Conservation (phyloP, 2,797 vertebrate genomes). For the Rhincodon typus region DNA sequence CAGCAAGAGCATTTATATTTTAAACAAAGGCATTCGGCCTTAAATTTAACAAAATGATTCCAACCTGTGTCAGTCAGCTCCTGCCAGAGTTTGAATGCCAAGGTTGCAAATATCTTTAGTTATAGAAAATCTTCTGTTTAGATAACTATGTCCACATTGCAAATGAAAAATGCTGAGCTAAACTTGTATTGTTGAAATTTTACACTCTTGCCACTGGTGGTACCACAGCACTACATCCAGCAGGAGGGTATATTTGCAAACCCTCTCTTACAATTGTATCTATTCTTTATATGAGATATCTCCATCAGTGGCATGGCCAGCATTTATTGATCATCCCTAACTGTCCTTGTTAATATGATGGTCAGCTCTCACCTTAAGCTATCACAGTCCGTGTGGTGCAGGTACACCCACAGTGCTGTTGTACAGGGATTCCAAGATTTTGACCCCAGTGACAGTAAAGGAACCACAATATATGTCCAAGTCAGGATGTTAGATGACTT, state of each 20-base stretch:
- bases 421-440: no score
- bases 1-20: background rate
- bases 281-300: background rate
- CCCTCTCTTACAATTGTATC: background rate
- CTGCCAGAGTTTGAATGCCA: background rate
- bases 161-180: background rate
- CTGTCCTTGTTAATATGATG: no score
- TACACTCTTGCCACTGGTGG: background rate
- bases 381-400: no score
- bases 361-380: no score
- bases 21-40: background rate
- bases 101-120: background rate
- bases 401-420: no score
- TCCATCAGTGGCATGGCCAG: background rate
- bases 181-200: background rate
- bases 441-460: background rate
- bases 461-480: background rate
- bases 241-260: background rate
- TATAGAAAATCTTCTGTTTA: background rate
- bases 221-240: background rate
- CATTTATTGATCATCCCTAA: background rate
- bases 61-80: background rate
- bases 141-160: background rate
- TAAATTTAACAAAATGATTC: background rate
- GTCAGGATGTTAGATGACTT: background rate